A percentile compares a stretch with the other conserved stretches of the same genome.
These are phyloP conservation scores for Rhincodon typus DNA, from an alignment of 2,797 vertebrate species.

Conservation along the genomic window DNA sequence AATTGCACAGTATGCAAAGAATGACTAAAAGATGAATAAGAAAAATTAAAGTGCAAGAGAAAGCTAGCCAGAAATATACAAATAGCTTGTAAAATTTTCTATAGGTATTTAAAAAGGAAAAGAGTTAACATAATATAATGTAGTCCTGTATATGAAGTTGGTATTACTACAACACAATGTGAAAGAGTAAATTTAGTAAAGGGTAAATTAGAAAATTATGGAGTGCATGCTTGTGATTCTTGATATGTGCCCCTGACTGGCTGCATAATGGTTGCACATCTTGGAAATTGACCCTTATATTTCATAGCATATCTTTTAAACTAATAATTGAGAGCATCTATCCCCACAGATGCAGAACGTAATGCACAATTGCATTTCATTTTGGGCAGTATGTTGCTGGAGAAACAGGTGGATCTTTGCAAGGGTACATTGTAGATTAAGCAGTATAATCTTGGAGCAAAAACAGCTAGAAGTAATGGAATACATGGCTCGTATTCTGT, in stretches of 20 bases:
- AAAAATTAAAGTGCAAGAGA: no score
- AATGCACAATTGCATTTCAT: neutral
- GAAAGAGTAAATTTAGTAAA: neutral
- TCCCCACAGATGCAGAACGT: neutral
- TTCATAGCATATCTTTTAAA: neutral
- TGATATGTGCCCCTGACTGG: neutral
- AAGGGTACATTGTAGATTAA: neutral
- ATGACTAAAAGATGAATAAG: no score
- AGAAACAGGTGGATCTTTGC: neutral
- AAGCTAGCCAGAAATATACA: no score
- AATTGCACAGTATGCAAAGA: no score
- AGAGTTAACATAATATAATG: neutral
- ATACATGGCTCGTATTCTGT: no score
- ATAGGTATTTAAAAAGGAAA: no score
- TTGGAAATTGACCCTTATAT: neutral
- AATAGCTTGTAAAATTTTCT: no score
- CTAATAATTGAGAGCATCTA: neutral
- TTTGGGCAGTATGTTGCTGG: neutral
- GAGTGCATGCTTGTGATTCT: neutral
- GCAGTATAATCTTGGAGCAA: neutral
- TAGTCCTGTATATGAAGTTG: neutral
- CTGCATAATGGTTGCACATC: neutral
- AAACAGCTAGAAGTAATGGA: neutral
- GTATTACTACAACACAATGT: neutral
- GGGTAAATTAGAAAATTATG: neutral